These are phyloP conservation scores for Zonitis immaculata DNA, from an alignment of 2,888 invertebrate genomes.

Conservation along the genomic window DNA sequence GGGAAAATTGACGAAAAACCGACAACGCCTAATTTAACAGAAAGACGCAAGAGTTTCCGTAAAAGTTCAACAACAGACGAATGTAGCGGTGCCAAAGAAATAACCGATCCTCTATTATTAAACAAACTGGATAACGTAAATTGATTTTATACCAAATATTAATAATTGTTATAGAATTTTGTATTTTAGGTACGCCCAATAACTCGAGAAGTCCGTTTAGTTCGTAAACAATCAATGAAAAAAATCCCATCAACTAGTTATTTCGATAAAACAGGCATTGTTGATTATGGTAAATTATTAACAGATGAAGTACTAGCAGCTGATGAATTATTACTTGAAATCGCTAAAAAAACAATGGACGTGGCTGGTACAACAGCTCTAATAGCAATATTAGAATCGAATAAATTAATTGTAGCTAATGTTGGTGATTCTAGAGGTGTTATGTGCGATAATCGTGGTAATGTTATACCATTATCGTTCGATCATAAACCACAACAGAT, in stretches of 20 bases:
- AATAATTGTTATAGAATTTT: no score
- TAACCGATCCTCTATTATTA: slow-evolving; percentile 65
- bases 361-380: slow-evolving; percentile 88
- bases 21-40: slow-evolving; percentile 45
- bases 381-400: slow-evolving; percentile 79
- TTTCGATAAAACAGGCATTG: slow-evolving; percentile 64
- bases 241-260: slow-evolving; percentile 59
- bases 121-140: slow-evolving; percentile 61
- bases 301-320: slow-evolving; percentile 84
- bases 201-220: slow-evolving; percentile 59
- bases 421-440: slow-evolving; percentile 96
- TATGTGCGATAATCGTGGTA: slow-evolving; percentile 87
- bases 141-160: no score
- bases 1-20: slow-evolving; percentile 48
- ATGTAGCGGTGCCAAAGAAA: slow-evolving; percentile 50
- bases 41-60: slow-evolving; percentile 63
- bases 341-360: slow-evolving; percentile 72
- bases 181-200: slow-evolving; percentile 46
- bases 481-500: slow-evolving; percentile 98
- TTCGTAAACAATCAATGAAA: slow-evolving; percentile 50
- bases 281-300: slow-evolving; percentile 75
- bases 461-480: slow-evolving; percentile 86
- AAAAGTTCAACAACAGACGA: slow-evolving; percentile 56
- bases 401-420: slow-evolving; percentile 85
- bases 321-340: slow-evolving; percentile 74